A percentile compares a stretch with the other conserved stretches of the same genome.
These are phyloP conservation scores for Pseudochirops corinnae DNA, from an alignment of 2,797 vertebrate species.

Conservation along the genomic window DNA sequence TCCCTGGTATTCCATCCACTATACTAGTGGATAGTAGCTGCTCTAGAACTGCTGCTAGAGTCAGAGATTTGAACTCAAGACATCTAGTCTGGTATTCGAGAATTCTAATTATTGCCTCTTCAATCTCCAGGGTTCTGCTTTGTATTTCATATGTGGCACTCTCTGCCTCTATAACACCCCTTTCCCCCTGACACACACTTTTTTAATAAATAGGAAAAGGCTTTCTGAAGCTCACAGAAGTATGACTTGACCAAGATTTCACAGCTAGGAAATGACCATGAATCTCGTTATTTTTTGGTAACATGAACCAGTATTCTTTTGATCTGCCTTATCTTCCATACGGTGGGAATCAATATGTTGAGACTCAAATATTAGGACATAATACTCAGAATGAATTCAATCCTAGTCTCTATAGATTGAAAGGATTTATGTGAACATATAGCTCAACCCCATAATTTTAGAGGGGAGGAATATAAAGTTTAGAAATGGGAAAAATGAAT, in stretches of 20 bases:
- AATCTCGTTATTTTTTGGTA: background rate
- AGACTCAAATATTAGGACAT: background rate
- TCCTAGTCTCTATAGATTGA: background rate
- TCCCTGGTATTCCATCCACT: background rate
- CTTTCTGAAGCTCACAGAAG: background rate
- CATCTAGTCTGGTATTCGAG: background rate
- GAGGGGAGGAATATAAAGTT: background rate
- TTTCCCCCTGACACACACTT: too few relatives aligned
- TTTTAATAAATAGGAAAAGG: background rate
- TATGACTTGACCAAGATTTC: background rate
- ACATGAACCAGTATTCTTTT: background rate
- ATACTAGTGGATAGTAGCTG: background rate
- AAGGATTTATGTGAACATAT: background rate
- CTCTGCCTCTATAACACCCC: background rate
- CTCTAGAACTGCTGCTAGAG: background rate
- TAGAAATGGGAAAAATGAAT: background rate
- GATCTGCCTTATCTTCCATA: background rate
- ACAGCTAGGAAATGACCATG: background rate
- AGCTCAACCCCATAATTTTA: background rate
- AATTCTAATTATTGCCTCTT: background rate
- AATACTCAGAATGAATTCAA: background rate
- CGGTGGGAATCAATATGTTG: background rate
- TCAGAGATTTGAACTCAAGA: background rate
- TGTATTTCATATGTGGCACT: background rate
- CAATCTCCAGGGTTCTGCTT: background rate